Conservation (phyloP, 2,113 vertebrate genomes). For the Onychostoma macrolepis region DNA sequence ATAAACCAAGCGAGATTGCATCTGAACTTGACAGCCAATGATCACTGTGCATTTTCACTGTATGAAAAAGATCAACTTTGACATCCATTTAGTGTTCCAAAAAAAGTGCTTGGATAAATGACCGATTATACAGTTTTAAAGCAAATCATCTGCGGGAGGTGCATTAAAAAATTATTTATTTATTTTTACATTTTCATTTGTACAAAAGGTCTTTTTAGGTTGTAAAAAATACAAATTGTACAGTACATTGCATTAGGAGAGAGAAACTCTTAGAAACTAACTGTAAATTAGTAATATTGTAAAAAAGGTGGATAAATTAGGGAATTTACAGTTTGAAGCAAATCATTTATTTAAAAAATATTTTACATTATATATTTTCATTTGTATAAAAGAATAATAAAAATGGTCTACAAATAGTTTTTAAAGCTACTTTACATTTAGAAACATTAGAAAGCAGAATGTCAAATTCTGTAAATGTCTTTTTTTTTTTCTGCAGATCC, state of each 20-base stretch:
- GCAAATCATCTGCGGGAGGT: background rate
- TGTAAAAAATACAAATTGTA: background rate
- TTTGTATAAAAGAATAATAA: too few species aligned
- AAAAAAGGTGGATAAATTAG: too few species aligned
- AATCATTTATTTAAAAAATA: too few species aligned
- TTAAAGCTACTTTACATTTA: too few species aligned
- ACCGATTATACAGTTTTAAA: background rate
- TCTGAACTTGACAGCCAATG: background rate
- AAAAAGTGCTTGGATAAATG: background rate
- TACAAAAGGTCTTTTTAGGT: background rate
- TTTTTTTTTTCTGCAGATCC: background rate
- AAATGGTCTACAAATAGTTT: too few species aligned
- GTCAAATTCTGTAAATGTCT: background rate
- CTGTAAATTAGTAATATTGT: too few species aligned
- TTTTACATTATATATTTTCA: too few species aligned
- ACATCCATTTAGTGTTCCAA: background rate
- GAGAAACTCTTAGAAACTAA: background rate
- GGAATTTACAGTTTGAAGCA: too few species aligned
- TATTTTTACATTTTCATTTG: background rate
- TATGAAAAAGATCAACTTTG: background rate
- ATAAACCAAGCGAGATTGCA: background rate
- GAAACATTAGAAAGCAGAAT: background rate
- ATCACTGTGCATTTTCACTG: background rate
- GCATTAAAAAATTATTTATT: background rate
- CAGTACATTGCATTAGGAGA: background rate